A percentile compares a stretch with the other conserved stretches of the same genome.
These are phyloP conservation scores for Acrossocheilus wenchowensis DNA, from an alignment of 2,797 vertebrate species.

Conservation along the genomic window DNA sequence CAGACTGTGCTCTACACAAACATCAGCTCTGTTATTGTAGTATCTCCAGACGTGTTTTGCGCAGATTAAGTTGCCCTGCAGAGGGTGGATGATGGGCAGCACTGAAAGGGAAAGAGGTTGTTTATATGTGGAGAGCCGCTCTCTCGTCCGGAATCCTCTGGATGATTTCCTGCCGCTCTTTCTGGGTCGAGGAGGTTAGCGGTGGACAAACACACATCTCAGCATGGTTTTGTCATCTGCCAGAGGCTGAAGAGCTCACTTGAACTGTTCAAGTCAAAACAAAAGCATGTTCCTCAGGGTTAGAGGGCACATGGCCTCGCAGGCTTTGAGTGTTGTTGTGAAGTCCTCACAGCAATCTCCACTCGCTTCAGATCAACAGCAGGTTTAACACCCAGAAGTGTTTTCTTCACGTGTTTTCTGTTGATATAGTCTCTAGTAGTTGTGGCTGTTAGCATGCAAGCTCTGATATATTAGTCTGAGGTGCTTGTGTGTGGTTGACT, in stretches of 20 bases:
- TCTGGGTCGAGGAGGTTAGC: background rate
- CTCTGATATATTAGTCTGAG: background rate
- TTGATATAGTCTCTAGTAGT: background rate
- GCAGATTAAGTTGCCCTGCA: background rate
- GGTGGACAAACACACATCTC: slow-evolving; percentile 17
- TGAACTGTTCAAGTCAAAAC: slow-evolving; percentile 27
- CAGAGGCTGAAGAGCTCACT: slow-evolving; percentile 22
- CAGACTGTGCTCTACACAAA: slow-evolving; percentile 5
- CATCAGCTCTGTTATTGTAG: slow-evolving; percentile 7
- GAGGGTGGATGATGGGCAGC: background rate
- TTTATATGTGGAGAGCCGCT: background rate
- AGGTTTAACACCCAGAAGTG: background rate
- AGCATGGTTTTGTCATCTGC: slow-evolving; percentile 3
- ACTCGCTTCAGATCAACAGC: background rate
- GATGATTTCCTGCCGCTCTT: background rate
- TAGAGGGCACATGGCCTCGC: background rate
- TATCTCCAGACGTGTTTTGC: background rate
- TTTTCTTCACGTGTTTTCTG: background rate
- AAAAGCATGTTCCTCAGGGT: slow-evolving; percentile 14
- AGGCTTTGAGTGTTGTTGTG: background rate
- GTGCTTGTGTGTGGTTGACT: background rate
- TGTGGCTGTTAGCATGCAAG: background rate
- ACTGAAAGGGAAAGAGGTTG: slow-evolving; percentile 11
- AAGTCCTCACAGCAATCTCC: background rate
- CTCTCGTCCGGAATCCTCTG: background rate